Evolutionary conservation across 2,888 invertebrate species (phyloP).

Genomic region (Volucella zonaria): DNA sequence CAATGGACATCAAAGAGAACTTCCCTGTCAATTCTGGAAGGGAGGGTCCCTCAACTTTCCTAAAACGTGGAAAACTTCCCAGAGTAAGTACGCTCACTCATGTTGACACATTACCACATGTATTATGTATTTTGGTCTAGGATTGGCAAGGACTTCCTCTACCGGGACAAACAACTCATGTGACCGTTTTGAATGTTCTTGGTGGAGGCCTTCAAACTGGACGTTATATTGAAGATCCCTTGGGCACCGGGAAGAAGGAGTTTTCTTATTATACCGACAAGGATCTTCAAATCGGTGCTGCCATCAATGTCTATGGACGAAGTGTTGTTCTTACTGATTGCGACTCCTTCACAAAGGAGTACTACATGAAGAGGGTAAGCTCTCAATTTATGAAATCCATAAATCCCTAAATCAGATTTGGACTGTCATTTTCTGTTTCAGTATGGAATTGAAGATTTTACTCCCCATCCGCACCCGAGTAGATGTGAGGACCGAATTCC

Average conservation of each 20-base stretch:
- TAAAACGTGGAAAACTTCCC: constrained; percentile 90
- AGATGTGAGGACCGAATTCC: constrained; percentile 75
- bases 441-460: constrained; percentile 82
- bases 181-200: constrained; percentile 86
- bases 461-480: constrained; percentile 76
- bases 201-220: constrained; percentile 84
- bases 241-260: constrained; percentile 83
- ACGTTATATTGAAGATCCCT: constrained; percentile 85
- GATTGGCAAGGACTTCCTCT: constrained; percentile 78
- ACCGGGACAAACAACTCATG: constrained; percentile 83
- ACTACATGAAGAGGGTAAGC: constrained; percentile 87
- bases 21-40: constrained; percentile 87
- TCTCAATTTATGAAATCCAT: neutral
- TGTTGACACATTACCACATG: neutral
- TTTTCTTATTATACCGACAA: constrained; percentile 79
- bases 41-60: constrained; percentile 88
- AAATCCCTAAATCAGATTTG: neutral
- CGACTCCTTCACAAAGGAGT: constrained; percentile 93
- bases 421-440: constrained; percentile 50
- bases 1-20: constrained; percentile 93
- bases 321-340: constrained; percentile 91
- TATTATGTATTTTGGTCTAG: constrained; percentile 58
- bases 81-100: constrained; percentile 84
- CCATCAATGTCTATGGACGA: constrained; percentile 91
- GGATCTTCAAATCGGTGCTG: constrained; percentile 92